Base-by-base conservation (phyloP, 2,113 vertebrate genomes). In the Anas platyrhynchos region DNA sequence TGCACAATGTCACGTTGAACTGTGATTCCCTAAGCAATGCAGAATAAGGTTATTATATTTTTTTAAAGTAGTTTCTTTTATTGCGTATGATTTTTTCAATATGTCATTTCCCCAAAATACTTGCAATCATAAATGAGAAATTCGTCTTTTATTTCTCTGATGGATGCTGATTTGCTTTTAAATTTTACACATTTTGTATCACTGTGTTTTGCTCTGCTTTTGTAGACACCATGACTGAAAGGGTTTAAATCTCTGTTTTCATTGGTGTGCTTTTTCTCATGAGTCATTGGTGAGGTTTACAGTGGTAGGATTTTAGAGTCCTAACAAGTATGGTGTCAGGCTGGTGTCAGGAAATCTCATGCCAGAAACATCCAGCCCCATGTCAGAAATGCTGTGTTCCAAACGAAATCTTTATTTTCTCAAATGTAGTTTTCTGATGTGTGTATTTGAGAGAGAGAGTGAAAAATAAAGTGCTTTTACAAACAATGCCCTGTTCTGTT, bases 281-380 rank as follows among this genome's bases (percentile, higher is more conserved):
- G 83, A 90, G 38, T 88, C 90, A 84, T 48, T 44, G 71, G 46
- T 65, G 48, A 67, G 48, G 26, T 91, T 96, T 96, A 84, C 61
- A 61, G 43, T 32, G 55, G 7, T 46, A 62, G 65, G 65, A 91
- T 62, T 89, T 93, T 59, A 46, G 55, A 89, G 10, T 83, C 44
- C 13, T 91, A 92, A 67, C 86, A 93, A 72, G 54, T n/a, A 76
- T 61, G 14, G 52, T 84, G 83, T 68, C 56, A 55, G 90, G 56
- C 88, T 86, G 93, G 80, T 58, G 73, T 77, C 87, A 83, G 67
- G 68, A 93, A 44, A n/a, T 13, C 43, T 96, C 16, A 3, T 80
- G 65, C 68, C 85, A 86, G 89, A 91, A 89, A 34, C 27, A 16
- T 80, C 67, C 36, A 0, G 0, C 77, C 41, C 63, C 32, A 3